Conservation (phyloP, 2,888 invertebrate genomes). For the Coelopa pilipes region DNA sequence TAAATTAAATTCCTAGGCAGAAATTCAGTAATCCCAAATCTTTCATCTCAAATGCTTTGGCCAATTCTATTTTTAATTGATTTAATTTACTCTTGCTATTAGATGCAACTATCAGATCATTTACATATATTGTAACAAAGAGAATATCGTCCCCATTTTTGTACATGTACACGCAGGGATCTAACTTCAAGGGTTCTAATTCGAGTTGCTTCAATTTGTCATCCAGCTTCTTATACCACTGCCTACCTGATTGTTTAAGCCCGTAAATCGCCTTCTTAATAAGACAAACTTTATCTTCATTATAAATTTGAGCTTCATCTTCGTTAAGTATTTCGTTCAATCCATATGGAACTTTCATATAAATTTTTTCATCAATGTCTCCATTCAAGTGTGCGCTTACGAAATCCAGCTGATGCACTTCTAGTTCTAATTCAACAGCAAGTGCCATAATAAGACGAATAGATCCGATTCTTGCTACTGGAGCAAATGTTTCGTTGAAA, state of each 20-base stretch:
- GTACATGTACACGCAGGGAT: slow-evolving; percentile 43
- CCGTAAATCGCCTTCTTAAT: slow-evolving; percentile 46
- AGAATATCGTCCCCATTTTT: slow-evolving; percentile 9
- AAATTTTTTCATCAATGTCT: slow-evolving; percentile 44
- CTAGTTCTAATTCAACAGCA: slow-evolving; percentile 42
- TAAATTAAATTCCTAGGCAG: slow-evolving; percentile 40
- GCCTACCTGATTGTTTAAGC: slow-evolving; percentile 44
- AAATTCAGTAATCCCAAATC: slow-evolving; percentile 38
- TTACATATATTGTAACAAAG: slow-evolving; percentile 38
- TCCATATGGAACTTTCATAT: slow-evolving; percentile 42
- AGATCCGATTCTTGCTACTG: slow-evolving; percentile 47
- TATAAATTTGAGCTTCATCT: slow-evolving; percentile 18
- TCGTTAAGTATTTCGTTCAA: slow-evolving; percentile 33
- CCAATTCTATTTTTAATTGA: slow-evolving; percentile 30
- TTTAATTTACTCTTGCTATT: slow-evolving; percentile 26
- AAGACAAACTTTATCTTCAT: slow-evolving; percentile 40
- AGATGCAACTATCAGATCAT: slow-evolving; percentile 35
- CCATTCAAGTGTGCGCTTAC: slow-evolving; percentile 47
- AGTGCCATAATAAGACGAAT: slow-evolving; percentile 45
- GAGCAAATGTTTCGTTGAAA: slow-evolving; percentile 46
- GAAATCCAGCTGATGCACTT: slow-evolving; percentile 45
- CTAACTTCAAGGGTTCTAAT: slow-evolving; percentile 39
- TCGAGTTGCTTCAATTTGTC: slow-evolving; percentile 42
- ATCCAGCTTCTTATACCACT: slow-evolving; percentile 46
- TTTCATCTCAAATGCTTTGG: slow-evolving; percentile 39